Percentiles rank a stretch among this genome's conserved stretches.
Conservation (phyloP, 2,113 vertebrate species). For the Lichenostomus cassidix region DNA sequence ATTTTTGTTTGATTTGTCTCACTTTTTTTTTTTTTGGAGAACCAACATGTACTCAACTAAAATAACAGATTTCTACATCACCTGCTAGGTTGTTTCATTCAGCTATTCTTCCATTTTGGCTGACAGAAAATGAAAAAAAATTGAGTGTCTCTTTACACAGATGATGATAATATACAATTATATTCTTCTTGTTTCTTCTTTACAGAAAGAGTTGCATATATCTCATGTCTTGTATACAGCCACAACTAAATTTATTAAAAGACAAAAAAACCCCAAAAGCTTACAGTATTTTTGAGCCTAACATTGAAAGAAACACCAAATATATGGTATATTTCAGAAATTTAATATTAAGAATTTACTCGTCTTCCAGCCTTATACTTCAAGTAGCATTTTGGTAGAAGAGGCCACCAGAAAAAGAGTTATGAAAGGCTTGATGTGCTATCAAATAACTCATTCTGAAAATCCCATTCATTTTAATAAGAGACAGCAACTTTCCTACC, state of each 20-base stretch:
- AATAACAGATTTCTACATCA: background rate
- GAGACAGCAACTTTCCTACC: constrained; percentile 35
- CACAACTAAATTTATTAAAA: background rate
- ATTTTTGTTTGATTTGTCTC: background rate
- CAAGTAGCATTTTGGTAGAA: background rate
- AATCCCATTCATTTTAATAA: constrained; percentile 18
- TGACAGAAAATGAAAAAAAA: background rate
- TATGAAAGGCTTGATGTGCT: background rate
- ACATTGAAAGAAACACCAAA: background rate
- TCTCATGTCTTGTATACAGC: background rate
- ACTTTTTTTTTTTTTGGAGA: no score
- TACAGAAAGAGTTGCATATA: background rate
- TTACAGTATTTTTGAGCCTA: background rate
- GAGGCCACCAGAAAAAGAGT: background rate
- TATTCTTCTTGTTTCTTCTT: background rate
- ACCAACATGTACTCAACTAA: background rate
- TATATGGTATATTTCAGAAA: background rate
- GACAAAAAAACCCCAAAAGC: no score
- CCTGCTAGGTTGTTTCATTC: background rate
- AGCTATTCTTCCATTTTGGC: background rate
- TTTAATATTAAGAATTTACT: background rate
- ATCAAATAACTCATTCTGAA: constrained; percentile 41
- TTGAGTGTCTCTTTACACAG: background rate
- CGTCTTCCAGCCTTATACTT: background rate
- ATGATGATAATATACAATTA: background rate